These are phyloP conservation scores for Poicephalus gulielmi DNA, from an alignment of 2,113 vertebrate species.

Conservation along the genomic window DNA sequence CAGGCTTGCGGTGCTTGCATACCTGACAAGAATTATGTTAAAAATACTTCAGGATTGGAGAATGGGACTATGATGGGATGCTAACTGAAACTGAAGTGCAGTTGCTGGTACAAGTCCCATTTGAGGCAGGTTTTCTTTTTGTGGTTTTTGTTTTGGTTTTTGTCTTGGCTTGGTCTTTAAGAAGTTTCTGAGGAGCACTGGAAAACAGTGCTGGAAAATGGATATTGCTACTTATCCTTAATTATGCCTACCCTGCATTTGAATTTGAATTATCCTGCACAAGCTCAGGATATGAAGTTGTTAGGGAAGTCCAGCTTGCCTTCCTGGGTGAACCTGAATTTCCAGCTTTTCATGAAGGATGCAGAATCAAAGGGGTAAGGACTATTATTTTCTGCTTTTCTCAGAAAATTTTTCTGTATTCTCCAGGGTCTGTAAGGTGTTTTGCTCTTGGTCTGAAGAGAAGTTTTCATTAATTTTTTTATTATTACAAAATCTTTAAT, in stretches of 20 bases:
- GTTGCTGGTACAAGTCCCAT: not conserved
- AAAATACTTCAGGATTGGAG: not conserved
- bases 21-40: not conserved
- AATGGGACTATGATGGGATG: not conserved
- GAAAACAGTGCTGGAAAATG: not conserved
- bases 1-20: not conserved
- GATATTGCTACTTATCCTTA: not conserved
- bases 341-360: not conserved
- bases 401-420: not conserved
- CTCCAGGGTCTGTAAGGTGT: not conserved
- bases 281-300: not conserved
- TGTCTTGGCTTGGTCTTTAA: not conserved
- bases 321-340: not conserved
- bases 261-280: not conserved
- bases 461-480: not conserved
- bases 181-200: not conserved
- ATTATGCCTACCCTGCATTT: not conserved
- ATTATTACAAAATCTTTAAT: not conserved
- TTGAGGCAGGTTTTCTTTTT: not conserved
- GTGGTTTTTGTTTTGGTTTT: not conserved
- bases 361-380: not conserved
- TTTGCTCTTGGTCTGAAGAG: not conserved
- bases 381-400: not conserved
- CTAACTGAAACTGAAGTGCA: not conserved
- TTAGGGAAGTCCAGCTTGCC: not conserved